Percentiles rank a stretch among this genome's conserved stretches.
phyloP scores from a whole-genome alignment of 2,797 vertebrate genomes.

The Percopsis omiscomaycus region DNA sequence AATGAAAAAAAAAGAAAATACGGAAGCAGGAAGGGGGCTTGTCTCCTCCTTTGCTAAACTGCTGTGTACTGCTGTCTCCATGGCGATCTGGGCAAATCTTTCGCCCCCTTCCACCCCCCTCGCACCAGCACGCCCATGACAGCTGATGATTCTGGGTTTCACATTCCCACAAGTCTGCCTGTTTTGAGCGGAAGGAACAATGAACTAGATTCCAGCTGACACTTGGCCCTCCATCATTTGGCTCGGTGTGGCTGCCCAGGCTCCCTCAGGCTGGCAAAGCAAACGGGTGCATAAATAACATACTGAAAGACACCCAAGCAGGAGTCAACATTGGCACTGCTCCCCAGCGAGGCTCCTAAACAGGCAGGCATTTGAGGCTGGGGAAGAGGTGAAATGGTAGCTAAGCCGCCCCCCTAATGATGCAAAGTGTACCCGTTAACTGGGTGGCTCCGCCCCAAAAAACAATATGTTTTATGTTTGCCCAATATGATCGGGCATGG shows the following conservation, averaged over 20 bases:
- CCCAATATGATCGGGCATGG: slow-evolving; percentile 43
- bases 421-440: slow-evolving; percentile 17
- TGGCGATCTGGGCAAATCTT: slow-evolving; percentile 48
- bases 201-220: slow-evolving; percentile 67
- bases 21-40: slow-evolving; percentile 27
- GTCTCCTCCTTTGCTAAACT: slow-evolving; percentile 45
- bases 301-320: slow-evolving; percentile 56
- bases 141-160: slow-evolving; percentile 40
- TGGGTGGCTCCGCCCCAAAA: background rate
- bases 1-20: slow-evolving; percentile 29
- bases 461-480: slow-evolving; percentile 28
- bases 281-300: slow-evolving; percentile 65
- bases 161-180: slow-evolving; percentile 48
- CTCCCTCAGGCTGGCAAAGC: slow-evolving; percentile 61
- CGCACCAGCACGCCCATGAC: slow-evolving; percentile 45
- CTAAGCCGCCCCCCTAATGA: slow-evolving; percentile 20
- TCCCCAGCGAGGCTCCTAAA: slow-evolving; percentile 53
- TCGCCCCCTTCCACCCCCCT: slow-evolving; percentile 29
- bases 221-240: slow-evolving; percentile 70
- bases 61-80: slow-evolving; percentile 55
- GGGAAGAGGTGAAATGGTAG: slow-evolving; percentile 40
- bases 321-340: slow-evolving; percentile 59
- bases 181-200: slow-evolving; percentile 59
- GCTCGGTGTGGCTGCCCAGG: slow-evolving; percentile 50
- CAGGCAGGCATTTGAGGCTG: slow-evolving; percentile 42